Base-by-base conservation (phyloP, 2,888 invertebrate genomes). In the Caenorhabditis imperialis region DNA sequence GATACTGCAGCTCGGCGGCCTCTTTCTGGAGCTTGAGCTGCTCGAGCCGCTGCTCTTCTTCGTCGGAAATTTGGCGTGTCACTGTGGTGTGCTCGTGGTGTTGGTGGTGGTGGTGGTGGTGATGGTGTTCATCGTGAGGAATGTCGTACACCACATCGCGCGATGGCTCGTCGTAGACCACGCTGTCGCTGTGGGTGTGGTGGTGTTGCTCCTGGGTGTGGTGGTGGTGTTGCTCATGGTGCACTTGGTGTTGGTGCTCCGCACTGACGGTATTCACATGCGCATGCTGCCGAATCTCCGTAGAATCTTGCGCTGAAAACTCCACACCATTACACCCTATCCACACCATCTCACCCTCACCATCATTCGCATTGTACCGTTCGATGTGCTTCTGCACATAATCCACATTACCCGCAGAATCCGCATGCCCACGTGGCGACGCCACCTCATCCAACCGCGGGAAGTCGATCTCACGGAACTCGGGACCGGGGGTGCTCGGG, bases 311-410 rank as follows among this genome's bases (percentile, higher is more conserved):
- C 16, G 37, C 23, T 7, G 1, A 1, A 25, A 18, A 27, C 12
- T 6, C 7, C 8, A 14, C 6, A 1, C 20, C 8, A 1, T 27
- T 18, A 6, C 3, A n/a, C 10, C 10, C 30, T 7, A 10, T 7
- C 14, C 20, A 10, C 18, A 1, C 14, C 12, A 42, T 30, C 14
- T 5, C 14, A n/a, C 7, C 16, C 44, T 62, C 16, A 62, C 61
- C 72, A 30, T 51, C 63, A 58, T 63, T 51, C 10, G 72, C 73
- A 54, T 73, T 65, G 60, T 67, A 73, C 54, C 42, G 53, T 38
- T 67, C 45, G 54, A 74, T 67, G 18, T 44, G 58, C 27, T 61
- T 42, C 23, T 74, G 58, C 33, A 74, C 60, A 57, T 74, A 51
- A 25, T 54, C 73, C 1, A 57, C 62, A 22, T 45, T 51, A 16